These are phyloP conservation scores for Cromileptes altivelis DNA, from an alignment of 2,113 vertebrate species.

Conservation along the genomic window DNA sequence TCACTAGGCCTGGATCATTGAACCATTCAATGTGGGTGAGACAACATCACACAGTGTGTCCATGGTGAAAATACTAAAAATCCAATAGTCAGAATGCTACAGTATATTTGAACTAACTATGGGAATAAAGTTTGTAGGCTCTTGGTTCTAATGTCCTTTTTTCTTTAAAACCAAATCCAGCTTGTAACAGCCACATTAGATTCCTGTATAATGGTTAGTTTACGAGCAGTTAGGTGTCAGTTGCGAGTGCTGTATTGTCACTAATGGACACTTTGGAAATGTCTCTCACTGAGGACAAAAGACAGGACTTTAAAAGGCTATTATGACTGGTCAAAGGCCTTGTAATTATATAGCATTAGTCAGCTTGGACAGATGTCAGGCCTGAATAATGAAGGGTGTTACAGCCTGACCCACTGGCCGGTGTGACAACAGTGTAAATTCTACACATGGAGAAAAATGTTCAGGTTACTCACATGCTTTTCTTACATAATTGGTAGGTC, in stretches of 20 bases:
- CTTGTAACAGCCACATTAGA: not conserved
- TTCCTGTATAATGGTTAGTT: slow-evolving; percentile 21
- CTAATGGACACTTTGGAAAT: slow-evolving; percentile 56
- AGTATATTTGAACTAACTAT: not conserved
- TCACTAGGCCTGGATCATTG: not conserved
- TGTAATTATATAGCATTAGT: slow-evolving; percentile 62
- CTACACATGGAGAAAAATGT: slow-evolving; percentile 12
- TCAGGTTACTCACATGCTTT: slow-evolving; percentile 9
- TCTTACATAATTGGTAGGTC: not conserved
- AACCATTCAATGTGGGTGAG: not conserved
- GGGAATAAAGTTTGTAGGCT: not conserved
- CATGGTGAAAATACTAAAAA: not conserved
- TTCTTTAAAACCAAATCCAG: not conserved
- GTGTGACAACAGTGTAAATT: slow-evolving; percentile 35
- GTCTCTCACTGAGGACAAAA: slow-evolving; percentile 66
- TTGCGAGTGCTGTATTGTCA: slow-evolving; percentile 43
- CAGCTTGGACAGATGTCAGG: slow-evolving; percentile 72
- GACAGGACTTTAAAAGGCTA: slow-evolving; percentile 53
- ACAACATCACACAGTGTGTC: not conserved
- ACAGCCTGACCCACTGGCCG: slow-evolving; percentile 37
- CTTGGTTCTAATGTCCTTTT: not conserved
- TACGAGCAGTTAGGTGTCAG: slow-evolving; percentile 17
- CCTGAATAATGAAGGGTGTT: slow-evolving; percentile 73
- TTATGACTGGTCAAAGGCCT: slow-evolving; percentile 58
- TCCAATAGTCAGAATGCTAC: not conserved